These are phyloP conservation scores for Eupithecia exiguata DNA, from an alignment of 2,888 invertebrate species.

Conservation along the genomic window DNA sequence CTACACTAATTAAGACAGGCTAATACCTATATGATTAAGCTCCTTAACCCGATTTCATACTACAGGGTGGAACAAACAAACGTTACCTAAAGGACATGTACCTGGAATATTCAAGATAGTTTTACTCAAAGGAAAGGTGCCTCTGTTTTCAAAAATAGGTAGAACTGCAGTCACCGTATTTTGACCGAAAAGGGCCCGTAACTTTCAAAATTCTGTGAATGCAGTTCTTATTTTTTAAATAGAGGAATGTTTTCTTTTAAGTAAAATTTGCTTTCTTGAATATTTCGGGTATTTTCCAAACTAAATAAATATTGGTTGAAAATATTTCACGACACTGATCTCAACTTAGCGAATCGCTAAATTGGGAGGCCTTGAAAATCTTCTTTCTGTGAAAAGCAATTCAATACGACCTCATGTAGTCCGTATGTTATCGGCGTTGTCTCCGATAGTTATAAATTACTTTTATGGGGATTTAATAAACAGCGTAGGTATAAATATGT, in stretches of 20 bases:
- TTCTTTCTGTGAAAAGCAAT: background rate
- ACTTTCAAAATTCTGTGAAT: too few relatives aligned
- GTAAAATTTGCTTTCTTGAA: too few relatives aligned
- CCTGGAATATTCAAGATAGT: too few relatives aligned
- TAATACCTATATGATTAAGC: background rate
- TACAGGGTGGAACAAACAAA: background rate
- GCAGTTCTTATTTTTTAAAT: too few relatives aligned
- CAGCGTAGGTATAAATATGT: background rate
- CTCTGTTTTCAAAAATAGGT: too few relatives aligned
- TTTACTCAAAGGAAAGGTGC: too few relatives aligned
- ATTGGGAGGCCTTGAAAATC: background rate
- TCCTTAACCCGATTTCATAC: background rate
- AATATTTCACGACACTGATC: background rate
- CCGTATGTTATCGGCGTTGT: background rate
- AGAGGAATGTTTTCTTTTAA: too few relatives aligned
- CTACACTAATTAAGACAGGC: conserved; percentile 17
- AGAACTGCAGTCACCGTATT: too few relatives aligned
- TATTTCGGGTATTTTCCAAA: background rate
- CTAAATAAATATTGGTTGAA: background rate
- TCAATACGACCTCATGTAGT: background rate
- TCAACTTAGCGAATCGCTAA: background rate
- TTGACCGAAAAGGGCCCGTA: too few relatives aligned
- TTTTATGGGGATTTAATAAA: background rate
- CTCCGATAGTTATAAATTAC: background rate
- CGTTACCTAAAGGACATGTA: too few relatives aligned